phyloP scores from a whole-genome alignment of 2,113 vertebrate genomes.

The Phalacrocorax aristotelis region DNA sequence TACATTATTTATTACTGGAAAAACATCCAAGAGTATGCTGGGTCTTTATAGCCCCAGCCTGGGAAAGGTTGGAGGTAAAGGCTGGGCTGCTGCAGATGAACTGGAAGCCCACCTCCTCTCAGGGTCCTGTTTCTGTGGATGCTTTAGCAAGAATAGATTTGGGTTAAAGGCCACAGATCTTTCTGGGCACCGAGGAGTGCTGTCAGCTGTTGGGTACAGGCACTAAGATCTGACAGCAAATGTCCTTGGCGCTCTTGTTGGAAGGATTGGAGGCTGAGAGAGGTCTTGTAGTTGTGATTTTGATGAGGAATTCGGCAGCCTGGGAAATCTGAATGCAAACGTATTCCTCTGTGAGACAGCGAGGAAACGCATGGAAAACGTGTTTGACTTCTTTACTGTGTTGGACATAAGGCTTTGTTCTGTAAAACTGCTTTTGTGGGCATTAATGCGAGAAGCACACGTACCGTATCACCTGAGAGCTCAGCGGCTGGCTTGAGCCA shows the following conservation, averaged over 20 bases:
- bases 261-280: not conserved
- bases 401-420: not conserved
- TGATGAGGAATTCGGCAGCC: not conserved
- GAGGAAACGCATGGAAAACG: not conserved
- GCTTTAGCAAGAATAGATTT: not conserved
- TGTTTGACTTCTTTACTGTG: not conserved
- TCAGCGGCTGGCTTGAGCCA: not conserved
- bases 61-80: not conserved
- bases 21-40: not conserved
- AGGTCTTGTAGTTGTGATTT: not conserved
- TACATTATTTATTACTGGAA: conserved; percentile 40
- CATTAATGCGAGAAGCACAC: not conserved
- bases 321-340: not conserved
- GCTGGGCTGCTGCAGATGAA: not conserved
- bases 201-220: not conserved
- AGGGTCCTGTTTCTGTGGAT: not conserved
- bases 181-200: not conserved
- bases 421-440: not conserved
- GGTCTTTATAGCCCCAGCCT: not conserved
- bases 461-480: not conserved
- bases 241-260: not conserved
- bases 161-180: not conserved
- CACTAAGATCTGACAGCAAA: not conserved
- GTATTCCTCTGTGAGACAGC: not conserved
- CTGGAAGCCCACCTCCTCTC: not conserved